Percentiles rank a stretch among this genome's conserved stretches.
Evolutionary conservation across 1,140 invertebrate genomes (phyloP).

Genomic region (Drosophila lacertosa): DNA sequence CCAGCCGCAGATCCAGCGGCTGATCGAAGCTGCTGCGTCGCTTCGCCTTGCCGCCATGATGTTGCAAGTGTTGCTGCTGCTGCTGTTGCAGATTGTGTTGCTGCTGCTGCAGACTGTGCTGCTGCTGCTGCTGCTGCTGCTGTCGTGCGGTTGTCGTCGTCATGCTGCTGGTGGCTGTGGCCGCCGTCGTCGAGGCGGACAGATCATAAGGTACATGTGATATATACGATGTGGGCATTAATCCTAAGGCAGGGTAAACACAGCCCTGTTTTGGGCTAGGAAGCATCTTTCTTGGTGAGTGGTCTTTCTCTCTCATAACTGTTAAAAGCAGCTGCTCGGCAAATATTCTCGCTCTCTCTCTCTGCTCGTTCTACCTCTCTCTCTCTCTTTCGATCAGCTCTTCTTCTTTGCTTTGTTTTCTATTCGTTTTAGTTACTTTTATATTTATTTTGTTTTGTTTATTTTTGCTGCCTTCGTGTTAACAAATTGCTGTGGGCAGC

Average conservation of each 20-base stretch:
- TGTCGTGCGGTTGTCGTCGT: constrained; percentile 45
- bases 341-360: not conserved
- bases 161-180: constrained; percentile 43
- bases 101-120: constrained; percentile 20
- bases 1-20: constrained; percentile 92
- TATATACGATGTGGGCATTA: constrained; percentile 84
- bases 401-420: too few species aligned
- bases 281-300: constrained; percentile 90
- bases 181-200: constrained; percentile 70
- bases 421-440: not conserved
- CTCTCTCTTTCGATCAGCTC: not conserved
- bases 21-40: constrained; percentile 86
- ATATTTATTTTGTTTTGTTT: not conserved
- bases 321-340: constrained; percentile 37
- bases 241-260: constrained; percentile 88
- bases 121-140: constrained; percentile 40
- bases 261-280: constrained; percentile 89
- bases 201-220: constrained; percentile 84
- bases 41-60: constrained; percentile 63
- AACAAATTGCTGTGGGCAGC: constrained; percentile 18
- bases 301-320: constrained; percentile 91
- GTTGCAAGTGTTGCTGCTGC: constrained; percentile 37
- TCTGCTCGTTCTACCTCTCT: not conserved
- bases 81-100: constrained; percentile 33
- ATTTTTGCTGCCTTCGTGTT: constrained; percentile 31